Conservation (phyloP, 2,888 invertebrate species). For the Tetramorium bicarinatum region DNA sequence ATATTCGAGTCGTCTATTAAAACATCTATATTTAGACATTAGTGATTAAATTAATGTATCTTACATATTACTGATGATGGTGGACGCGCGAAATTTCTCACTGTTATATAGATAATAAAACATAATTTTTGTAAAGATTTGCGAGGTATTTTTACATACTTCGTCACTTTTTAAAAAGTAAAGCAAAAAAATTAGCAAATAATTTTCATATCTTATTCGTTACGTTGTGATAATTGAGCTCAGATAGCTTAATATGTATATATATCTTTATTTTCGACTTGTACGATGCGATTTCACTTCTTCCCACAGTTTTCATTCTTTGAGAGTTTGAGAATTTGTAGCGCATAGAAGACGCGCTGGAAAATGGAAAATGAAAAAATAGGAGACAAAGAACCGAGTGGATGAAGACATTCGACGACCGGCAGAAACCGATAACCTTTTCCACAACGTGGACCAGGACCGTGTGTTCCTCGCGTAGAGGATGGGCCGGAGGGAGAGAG, state of each 20-base stretch:
- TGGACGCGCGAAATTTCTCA: no score
- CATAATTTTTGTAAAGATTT: no score
- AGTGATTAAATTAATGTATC: background rate
- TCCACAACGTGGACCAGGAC: background rate
- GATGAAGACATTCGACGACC: conserved; percentile 23
- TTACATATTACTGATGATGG: no score
- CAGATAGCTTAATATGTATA: no score
- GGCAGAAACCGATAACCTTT: conserved; percentile 27
- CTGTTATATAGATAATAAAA: no score
- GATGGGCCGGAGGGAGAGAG: background rate
- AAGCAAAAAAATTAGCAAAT: no score
- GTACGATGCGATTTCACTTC: background rate
- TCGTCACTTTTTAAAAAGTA: no score
- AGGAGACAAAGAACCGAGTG: background rate
- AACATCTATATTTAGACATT: background rate
- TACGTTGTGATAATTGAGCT: no score
- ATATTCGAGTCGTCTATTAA: background rate
- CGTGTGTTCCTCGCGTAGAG: background rate
- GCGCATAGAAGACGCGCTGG: background rate
- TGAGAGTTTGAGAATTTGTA: background rate
- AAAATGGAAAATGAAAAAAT: conserved; percentile 11
- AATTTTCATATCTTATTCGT: no score
- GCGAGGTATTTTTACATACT: no score
- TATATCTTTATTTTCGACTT: background rate
- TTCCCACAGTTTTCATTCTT: background rate